These are phyloP conservation scores for Arenaria interpres DNA, from an alignment of 2,113 vertebrate species.

Conservation along the genomic window DNA sequence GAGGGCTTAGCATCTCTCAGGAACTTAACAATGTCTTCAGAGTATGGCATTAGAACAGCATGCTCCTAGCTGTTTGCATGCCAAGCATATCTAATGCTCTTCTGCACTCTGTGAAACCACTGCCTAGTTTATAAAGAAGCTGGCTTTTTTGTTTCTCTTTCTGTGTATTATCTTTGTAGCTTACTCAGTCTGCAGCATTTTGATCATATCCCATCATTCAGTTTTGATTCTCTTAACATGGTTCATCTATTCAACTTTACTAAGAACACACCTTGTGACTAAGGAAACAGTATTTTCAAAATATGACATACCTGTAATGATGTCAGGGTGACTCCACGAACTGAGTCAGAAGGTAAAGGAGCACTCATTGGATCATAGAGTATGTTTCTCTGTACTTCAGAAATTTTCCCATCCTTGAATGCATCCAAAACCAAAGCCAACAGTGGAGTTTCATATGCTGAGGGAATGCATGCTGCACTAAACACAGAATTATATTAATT, in stretches of 20 bases:
- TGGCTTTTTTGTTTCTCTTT: not conserved
- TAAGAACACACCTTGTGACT: not conserved
- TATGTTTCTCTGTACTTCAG: not conserved
- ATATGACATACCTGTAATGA: conserved; percentile 80
- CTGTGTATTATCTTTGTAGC: not conserved
- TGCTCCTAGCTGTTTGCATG: not conserved
- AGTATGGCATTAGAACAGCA: not conserved
- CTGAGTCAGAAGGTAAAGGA: conserved; percentile 5
- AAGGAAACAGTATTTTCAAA: not conserved
- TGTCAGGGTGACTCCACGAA: conserved; percentile 78
- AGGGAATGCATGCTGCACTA: conserved; percentile 83
- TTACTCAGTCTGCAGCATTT: not conserved
- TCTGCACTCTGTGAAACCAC: not conserved
- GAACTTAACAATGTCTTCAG: not conserved
- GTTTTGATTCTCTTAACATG: not conserved
- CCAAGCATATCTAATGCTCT: not conserved
- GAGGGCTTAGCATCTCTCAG: not conserved
- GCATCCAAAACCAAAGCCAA: conserved; percentile 78
- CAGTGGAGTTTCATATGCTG: conserved; percentile 75
- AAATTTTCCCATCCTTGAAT: conserved; percentile 52
- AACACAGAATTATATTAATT: conserved; percentile 33
- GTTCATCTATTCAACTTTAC: not conserved
- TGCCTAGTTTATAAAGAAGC: not conserved
- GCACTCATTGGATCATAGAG: not conserved
- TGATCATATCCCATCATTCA: not conserved